phyloP scores from a whole-genome alignment of 2,797 vertebrate genomes.

The Sebastes trivittatus region DNA sequence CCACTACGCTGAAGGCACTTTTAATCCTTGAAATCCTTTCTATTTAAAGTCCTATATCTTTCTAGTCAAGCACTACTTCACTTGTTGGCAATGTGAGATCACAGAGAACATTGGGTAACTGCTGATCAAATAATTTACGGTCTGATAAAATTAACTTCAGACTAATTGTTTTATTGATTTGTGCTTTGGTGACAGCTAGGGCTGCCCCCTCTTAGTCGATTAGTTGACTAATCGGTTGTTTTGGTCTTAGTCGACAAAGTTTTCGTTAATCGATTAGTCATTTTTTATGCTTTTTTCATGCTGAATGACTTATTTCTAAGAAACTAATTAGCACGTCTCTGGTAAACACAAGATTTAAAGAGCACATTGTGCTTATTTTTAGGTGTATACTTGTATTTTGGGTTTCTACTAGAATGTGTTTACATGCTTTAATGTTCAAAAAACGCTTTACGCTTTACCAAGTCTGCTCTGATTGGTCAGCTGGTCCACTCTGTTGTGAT shows the following conservation, averaged over 20 bases:
- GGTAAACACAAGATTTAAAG: no score
- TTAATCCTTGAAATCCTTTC: conserved; percentile 21
- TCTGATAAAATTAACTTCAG: conserved; percentile 10
- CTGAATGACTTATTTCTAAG: background rate
- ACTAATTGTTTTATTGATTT: conserved; percentile 10
- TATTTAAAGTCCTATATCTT: conserved; percentile 9
- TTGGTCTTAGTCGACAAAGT: no score
- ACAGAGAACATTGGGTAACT: conserved; percentile 13
- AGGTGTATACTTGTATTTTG: no score
- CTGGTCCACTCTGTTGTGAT: no score
- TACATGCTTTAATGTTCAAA: no score
- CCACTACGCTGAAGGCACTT: background rate
- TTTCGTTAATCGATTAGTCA: no score
- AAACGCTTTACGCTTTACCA: no score
- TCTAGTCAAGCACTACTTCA: conserved; percentile 44
- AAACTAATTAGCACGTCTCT: accelerated
- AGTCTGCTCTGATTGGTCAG: no score
- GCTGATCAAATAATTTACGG: conserved; percentile 9
- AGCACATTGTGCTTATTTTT: no score
- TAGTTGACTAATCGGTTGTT: no score
- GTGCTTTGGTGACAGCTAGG: conserved; percentile 1
- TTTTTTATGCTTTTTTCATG: no score
- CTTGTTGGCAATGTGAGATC: background rate
- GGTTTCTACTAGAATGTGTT: no score
- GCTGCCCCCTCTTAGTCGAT: background rate